Conservation (phyloP, 2,888 invertebrate species). For the Melinaea menophilus region DNA sequence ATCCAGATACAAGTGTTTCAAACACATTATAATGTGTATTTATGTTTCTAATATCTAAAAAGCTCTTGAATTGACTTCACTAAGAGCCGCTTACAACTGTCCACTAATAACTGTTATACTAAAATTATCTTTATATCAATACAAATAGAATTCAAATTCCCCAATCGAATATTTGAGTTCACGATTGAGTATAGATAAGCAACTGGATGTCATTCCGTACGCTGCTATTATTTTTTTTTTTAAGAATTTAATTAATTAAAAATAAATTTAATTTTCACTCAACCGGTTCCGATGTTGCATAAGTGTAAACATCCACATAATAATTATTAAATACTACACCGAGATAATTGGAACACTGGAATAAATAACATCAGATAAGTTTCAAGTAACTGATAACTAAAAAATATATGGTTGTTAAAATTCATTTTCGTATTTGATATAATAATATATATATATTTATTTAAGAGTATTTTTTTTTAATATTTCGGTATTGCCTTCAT, state of each 20-base stretch:
- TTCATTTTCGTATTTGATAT: neutral
- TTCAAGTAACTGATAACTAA: no score
- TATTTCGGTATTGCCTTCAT: neutral
- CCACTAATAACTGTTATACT: constrained; percentile 17
- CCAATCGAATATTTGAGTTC: constrained; percentile 30
- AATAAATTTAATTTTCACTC: constrained; percentile 32
- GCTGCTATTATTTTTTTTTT: constrained; percentile 31
- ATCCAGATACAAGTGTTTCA: constrained; percentile 18
- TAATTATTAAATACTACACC: neutral
- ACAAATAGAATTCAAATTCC: constrained; percentile 7
- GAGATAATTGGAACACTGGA: neutral
- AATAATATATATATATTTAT: neutral
- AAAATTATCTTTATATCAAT: constrained; percentile 24
- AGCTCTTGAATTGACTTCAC: constrained; percentile 22
- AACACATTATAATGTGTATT: constrained; percentile 25
- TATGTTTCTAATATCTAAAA: constrained; percentile 27
- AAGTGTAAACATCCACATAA: neutral
- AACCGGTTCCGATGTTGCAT: constrained; percentile 19
- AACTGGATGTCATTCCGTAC: constrained; percentile 36
- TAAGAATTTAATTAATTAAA: constrained; percentile 37
- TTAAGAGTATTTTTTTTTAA: neutral
- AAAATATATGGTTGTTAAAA: neutral
- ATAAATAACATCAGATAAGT: no score
- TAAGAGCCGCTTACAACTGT: constrained; percentile 24
- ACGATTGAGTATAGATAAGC: constrained; percentile 36